These are phyloP conservation scores for Lingula anatina DNA, from an alignment of 2,888 invertebrate genomes.

Conservation along the genomic window DNA sequence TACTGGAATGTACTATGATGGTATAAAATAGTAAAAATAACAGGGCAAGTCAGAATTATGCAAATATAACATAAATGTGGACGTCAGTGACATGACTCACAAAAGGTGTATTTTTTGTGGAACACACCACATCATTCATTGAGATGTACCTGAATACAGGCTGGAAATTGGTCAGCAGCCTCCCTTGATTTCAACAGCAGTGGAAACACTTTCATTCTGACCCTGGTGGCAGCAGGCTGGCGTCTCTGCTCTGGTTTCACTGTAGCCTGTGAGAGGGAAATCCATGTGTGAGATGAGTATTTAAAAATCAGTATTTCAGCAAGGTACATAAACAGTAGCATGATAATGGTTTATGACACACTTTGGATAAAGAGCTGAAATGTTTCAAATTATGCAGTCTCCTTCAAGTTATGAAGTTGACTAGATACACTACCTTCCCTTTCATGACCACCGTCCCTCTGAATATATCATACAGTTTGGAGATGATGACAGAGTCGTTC, in stretches of 20 bases:
- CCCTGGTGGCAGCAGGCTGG: slow-evolving; percentile 73
- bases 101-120: too few species aligned
- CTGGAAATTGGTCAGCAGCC: slow-evolving; percentile 58
- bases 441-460: slow-evolving; percentile 63
- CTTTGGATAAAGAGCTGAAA: too few species aligned
- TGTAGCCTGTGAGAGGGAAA: slow-evolving; percentile 12
- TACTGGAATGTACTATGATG: background rate
- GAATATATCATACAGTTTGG: slow-evolving; percentile 75
- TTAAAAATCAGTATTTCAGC: background rate
- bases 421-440: slow-evolving; percentile 41
- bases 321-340: too few species aligned
- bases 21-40: background rate
- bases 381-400: too few species aligned
- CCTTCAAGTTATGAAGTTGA: too few species aligned
- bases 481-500: slow-evolving; percentile 65
- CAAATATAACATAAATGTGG: too few species aligned
- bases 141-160: slow-evolving; percentile 76
- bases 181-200: slow-evolving; percentile 64
- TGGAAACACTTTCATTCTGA: slow-evolving; percentile 78
- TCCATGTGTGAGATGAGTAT: background rate
- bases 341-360: too few species aligned
- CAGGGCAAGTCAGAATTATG: background rate
- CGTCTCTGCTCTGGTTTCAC: slow-evolving; percentile 64
- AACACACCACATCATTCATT: too few species aligned
- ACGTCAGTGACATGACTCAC: too few species aligned